Evolutionary conservation across 2,113 vertebrate genomes (phyloP).

Genomic region (Rhagologus leucostigma): DNA sequence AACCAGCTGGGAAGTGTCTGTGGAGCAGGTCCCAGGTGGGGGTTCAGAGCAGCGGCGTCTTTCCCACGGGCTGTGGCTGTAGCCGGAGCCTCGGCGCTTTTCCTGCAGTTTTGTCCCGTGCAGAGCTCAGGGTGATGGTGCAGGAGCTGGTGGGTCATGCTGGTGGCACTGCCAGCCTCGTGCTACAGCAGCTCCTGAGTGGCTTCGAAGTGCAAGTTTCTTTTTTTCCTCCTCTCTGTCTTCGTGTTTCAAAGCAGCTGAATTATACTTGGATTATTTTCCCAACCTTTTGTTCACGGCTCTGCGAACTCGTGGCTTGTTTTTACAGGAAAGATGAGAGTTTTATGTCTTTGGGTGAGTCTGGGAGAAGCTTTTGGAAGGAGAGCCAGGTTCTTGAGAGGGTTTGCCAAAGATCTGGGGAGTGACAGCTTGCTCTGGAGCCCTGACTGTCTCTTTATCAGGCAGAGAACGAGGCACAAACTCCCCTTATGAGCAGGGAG

Average conservation of each 20-base stretch:
- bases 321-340: conserved; percentile 5
- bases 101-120: neutral
- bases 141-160: accelerated
- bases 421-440: neutral
- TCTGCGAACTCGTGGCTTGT: neutral
- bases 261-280: neutral
- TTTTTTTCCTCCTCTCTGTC: neutral
- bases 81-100: accelerated
- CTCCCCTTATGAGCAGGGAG: neutral
- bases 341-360: neutral
- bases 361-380: neutral
- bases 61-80: neutral
- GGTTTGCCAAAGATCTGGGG: neutral
- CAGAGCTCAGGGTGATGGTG: neutral
- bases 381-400: neutral
- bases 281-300: conserved; percentile 2
- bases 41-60: neutral
- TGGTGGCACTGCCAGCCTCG: neutral
- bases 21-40: neutral
- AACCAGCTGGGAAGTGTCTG: neutral
- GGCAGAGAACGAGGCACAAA: neutral
- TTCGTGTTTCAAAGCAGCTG: neutral
- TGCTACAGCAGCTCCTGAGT: neutral
- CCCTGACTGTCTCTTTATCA: neutral
- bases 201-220: neutral